Conservation (phyloP, 2,113 vertebrate species). For the Chlamydotis undulata region DNA sequence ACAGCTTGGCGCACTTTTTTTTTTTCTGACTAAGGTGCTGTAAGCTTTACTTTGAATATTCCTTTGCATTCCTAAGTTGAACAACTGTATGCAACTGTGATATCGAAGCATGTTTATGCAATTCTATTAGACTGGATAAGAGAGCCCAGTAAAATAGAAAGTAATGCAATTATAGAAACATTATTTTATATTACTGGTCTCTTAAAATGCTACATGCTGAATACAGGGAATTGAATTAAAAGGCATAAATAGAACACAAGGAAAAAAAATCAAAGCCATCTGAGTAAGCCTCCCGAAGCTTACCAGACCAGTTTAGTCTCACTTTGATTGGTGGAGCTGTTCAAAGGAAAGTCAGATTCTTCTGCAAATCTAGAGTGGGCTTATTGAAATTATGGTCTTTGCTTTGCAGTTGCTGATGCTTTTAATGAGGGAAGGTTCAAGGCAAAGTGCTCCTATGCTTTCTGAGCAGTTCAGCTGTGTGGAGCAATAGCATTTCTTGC, state of each 20-base stretch:
- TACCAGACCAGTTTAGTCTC: background rate
- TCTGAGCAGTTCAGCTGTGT: background rate
- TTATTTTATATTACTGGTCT: background rate
- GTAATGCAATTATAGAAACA: conserved; percentile 37
- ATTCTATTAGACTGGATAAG: conserved; percentile 8
- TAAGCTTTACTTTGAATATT: background rate
- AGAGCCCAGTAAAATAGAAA: conserved; percentile 23
- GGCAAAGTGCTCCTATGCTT: background rate
- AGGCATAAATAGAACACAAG: conserved; percentile 36
- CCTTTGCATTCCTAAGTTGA: background rate
- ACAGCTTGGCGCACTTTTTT: background rate
- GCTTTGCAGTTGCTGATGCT: background rate
- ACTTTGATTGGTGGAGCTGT: background rate
- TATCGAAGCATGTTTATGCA: background rate
- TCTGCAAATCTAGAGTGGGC: background rate
- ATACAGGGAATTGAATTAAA: conserved; percentile 58
- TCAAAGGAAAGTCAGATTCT: background rate
- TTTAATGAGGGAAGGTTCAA: background rate
- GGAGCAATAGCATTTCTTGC: background rate
- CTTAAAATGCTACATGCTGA: conserved; percentile 22
- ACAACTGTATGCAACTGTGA: background rate
- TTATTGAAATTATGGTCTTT: background rate
- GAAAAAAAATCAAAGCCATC: background rate
- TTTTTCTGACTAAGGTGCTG: background rate
- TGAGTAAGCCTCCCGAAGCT: background rate